These are phyloP conservation scores for Drosophila stalkeri DNA, from an alignment of 2,888 invertebrate genomes.

Conservation along the genomic window DNA sequence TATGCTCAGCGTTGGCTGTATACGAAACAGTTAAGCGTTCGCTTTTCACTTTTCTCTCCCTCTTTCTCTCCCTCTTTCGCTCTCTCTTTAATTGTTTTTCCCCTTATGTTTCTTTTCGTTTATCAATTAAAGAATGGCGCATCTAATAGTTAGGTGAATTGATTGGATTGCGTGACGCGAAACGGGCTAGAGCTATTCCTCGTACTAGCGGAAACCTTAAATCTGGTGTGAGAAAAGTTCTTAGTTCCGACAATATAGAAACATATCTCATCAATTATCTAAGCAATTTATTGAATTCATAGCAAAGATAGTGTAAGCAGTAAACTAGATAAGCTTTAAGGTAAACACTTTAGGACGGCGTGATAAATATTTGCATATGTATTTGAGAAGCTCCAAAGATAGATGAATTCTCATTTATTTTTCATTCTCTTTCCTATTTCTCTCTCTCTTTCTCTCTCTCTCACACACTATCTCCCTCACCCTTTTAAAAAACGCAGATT, in stretches of 20 bases:
- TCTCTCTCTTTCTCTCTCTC: background rate
- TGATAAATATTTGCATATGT: background rate
- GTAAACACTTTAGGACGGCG: background rate
- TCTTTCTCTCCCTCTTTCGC: background rate
- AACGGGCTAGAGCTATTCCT: background rate
- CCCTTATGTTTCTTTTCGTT: constrained; percentile 32
- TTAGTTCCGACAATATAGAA: background rate
- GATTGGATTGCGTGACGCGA: constrained; percentile 29
- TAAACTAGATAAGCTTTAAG: background rate
- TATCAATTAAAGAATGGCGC: constrained; percentile 61
- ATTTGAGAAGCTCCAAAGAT: no score
- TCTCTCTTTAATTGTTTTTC: constrained; percentile 40
- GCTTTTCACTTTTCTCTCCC: constrained; percentile 10
- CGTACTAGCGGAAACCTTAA: background rate
- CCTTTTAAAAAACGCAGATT: background rate
- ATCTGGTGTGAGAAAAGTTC: background rate
- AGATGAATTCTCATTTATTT: no score
- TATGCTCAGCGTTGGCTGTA: constrained; percentile 4
- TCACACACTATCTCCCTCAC: background rate
- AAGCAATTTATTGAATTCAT: background rate
- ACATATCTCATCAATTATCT: background rate
- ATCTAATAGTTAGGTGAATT: constrained; percentile 35
- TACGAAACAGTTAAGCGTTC: constrained; percentile 55
- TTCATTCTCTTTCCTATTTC: background rate
- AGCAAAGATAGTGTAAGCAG: background rate